Percentiles rank a stretch among this genome's conserved stretches.
Conservation (phyloP, 2,797 vertebrate species). For the Acomys russatus region DNA sequence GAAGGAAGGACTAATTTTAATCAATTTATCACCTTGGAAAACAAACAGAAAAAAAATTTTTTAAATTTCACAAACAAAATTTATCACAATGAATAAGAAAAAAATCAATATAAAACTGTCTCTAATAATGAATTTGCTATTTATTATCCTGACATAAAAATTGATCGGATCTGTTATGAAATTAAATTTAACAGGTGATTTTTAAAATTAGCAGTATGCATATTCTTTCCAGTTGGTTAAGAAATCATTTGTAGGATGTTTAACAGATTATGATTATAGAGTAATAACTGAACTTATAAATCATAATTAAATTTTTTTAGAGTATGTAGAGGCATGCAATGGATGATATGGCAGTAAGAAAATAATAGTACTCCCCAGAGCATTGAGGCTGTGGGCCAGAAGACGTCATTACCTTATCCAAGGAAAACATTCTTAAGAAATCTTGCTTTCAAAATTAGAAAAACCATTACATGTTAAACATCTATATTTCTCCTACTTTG, state of each 20-base stretch:
- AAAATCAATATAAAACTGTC: background rate
- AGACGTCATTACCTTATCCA: fast-evolving
- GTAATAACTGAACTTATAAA: background rate
- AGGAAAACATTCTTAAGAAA: background rate
- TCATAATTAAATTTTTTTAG: slow-evolving; percentile 26
- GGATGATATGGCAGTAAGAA: background rate
- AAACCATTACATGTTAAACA: background rate
- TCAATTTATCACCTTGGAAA: background rate
- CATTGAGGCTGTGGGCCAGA: fast-evolving
- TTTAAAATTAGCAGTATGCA: background rate
- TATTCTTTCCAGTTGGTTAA: background rate
- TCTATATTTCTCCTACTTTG: background rate
- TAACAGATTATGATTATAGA: background rate
- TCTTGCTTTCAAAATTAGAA: background rate
- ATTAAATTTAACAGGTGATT: background rate
- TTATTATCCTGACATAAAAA: background rate
- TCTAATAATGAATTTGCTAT: background rate
- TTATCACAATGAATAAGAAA: background rate
- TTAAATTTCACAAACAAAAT: background rate
- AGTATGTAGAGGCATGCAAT: too few species aligned
- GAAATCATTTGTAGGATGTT: background rate
- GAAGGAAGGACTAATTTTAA: background rate
- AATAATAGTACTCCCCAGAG: background rate
- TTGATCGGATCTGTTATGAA: background rate
- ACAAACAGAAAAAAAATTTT: slow-evolving; percentile 17